Evolutionary conservation across 2,888 invertebrate species (phyloP).

Genomic region (Microctonus brassicae): DNA sequence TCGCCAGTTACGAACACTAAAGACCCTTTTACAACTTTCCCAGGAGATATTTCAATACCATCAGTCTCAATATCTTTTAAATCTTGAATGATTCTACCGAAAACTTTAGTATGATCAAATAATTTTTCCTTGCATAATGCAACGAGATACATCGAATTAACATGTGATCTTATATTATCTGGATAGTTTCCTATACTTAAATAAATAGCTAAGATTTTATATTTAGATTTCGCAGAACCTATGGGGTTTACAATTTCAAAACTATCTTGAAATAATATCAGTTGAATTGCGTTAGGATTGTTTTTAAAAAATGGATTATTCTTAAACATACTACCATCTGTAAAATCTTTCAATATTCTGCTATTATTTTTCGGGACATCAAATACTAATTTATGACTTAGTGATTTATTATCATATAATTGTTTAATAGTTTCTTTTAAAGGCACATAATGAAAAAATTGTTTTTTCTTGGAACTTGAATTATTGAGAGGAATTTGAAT

Average conservation of each 20-base stretch:
- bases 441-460: conserved; percentile 43
- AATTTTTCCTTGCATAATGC: conserved; percentile 32
- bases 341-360: conserved; percentile 47
- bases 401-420: conserved; percentile 40
- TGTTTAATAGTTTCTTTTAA: conserved; percentile 40
- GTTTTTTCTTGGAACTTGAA: conserved; percentile 11
- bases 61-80: conserved; percentile 42
- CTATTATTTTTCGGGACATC: background rate
- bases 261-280: conserved; percentile 47
- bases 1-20: conserved; percentile 48
- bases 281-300: conserved; percentile 43
- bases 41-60: conserved; percentile 34
- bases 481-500: conserved; percentile 17
- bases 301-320: conserved; percentile 46
- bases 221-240: conserved; percentile 40
- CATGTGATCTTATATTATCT: conserved; percentile 38
- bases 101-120: conserved; percentile 43
- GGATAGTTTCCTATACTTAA: conserved; percentile 43
- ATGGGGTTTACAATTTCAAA: conserved; percentile 48
- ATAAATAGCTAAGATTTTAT: conserved; percentile 47
- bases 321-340: conserved; percentile 48
- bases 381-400: conserved; percentile 28
- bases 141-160: conserved; percentile 43
- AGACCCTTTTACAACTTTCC: conserved; percentile 37
- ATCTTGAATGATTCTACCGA: conserved; percentile 41